These are phyloP conservation scores for Cyprinodon tularosa DNA, from an alignment of 2,113 vertebrate species.

Conservation along the genomic window DNA sequence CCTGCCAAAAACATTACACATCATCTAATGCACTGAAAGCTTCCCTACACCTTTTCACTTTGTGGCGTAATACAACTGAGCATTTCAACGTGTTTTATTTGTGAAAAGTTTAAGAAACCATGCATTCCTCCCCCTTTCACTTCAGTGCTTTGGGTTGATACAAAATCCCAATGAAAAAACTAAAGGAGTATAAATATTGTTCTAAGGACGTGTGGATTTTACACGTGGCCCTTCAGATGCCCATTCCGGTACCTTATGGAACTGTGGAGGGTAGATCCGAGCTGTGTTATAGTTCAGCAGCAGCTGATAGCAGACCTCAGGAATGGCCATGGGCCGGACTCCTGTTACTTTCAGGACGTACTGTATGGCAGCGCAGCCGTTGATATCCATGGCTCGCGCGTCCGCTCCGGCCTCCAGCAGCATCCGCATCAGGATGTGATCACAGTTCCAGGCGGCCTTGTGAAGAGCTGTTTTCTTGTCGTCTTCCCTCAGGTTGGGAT, in stretches of 20 bases:
- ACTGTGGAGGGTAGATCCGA: conserved; percentile 91
- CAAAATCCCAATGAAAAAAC: background rate
- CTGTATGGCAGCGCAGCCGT: conserved; percentile 91
- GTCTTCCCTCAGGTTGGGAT: conserved; percentile 86
- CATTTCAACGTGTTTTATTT: background rate
- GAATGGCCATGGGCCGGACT: conserved; percentile 83
- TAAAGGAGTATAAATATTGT: background rate
- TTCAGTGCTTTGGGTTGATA: background rate
- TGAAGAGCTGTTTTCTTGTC: conserved; percentile 92
- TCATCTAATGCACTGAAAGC: background rate
- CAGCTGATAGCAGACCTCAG: conserved; percentile 90
- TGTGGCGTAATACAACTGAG: background rate
- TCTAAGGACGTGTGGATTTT: background rate
- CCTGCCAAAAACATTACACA: conserved; percentile 76
- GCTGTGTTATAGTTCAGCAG: conserved; percentile 90
- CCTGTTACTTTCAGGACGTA: conserved; percentile 91
- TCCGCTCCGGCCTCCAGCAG: conserved; percentile 90
- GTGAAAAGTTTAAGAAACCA: background rate
- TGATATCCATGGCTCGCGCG: conserved; percentile 89
- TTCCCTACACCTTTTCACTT: background rate
- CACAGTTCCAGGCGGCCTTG: conserved; percentile 97
- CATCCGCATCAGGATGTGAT: conserved; percentile 90
- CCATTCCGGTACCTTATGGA: conserved; percentile 87
- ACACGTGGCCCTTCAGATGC: background rate
- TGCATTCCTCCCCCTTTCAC: background rate